phyloP scores from a whole-genome alignment of 2,888 invertebrate genomes.

The Marronus borbonicus region DNA sequence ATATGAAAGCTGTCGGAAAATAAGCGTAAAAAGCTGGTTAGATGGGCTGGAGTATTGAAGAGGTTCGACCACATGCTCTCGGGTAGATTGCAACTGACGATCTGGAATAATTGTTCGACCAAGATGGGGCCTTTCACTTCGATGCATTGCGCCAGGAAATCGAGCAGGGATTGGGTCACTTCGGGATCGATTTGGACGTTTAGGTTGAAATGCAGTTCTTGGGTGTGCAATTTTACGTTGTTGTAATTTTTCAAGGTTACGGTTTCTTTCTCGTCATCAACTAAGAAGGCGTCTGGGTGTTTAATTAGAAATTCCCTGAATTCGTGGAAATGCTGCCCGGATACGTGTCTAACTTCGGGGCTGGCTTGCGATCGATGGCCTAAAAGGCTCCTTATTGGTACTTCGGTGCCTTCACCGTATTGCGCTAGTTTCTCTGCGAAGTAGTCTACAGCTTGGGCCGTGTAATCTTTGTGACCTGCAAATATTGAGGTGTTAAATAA shows the following conservation, averaged over 20 bases:
- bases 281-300: constrained; percentile 88
- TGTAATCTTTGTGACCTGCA: constrained; percentile 87
- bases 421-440: constrained; percentile 96
- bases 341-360: constrained; percentile 96
- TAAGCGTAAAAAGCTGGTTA: constrained; percentile 91
- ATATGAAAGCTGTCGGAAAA: constrained; percentile 96
- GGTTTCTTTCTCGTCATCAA: constrained; percentile 85
- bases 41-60: constrained; percentile 92
- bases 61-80: constrained; percentile 81
- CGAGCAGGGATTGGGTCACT: constrained; percentile 85
- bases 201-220: constrained; percentile 80
- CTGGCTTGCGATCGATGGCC: constrained; percentile 98
- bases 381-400: constrained; percentile 95
- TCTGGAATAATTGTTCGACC: constrained; percentile 89
- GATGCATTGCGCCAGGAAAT: constrained; percentile 87
- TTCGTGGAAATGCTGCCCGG: constrained; percentile 94
- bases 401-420: constrained; percentile 96
- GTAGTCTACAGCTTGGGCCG: constrained; percentile 97
- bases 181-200: constrained; percentile 87
- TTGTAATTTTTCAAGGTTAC: constrained; percentile 80
- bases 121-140: constrained; percentile 83
- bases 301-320: constrained; percentile 89
- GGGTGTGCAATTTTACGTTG: constrained; percentile 71
- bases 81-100: constrained; percentile 77
- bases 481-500: not conserved